A percentile compares a stretch with the other conserved stretches of the same genome.
phyloP scores from a whole-genome alignment of 37 sponge, comb jelly and placozoan species.

The Crambe crambe region DNA sequence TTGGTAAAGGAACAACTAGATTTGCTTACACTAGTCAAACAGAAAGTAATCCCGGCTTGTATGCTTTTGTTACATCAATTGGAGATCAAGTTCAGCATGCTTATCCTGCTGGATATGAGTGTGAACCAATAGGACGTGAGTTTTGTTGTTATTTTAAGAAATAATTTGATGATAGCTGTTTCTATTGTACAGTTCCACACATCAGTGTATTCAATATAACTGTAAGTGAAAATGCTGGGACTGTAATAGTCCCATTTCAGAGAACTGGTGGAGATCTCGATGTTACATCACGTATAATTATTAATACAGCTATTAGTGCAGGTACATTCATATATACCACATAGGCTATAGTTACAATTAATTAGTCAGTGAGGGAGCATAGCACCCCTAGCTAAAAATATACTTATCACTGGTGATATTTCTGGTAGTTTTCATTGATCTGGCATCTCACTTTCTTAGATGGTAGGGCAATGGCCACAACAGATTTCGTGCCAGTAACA shows the following conservation, averaged over 20 bases:
- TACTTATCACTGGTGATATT: too few species aligned
- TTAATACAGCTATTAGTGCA: background rate
- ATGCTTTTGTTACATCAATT: slow-evolving; percentile 22
- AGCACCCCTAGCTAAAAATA: too few species aligned
- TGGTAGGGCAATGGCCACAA: background rate
- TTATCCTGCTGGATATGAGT: slow-evolving; percentile 36
- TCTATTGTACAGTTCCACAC: background rate
- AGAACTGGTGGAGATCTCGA: slow-evolving; percentile 1
- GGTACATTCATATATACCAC: background rate
- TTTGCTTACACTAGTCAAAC: background rate
- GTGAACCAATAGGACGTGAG: slow-evolving; percentile 18
- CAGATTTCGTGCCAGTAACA: background rate
- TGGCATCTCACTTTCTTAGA: background rate
- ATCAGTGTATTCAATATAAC: background rate
- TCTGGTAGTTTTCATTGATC: too few species aligned
- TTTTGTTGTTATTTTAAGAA: background rate
- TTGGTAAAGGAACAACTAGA: background rate
- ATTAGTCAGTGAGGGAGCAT: too few species aligned
- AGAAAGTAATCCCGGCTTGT: slow-evolving; percentile 18
- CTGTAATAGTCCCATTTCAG: background rate
- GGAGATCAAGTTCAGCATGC: slow-evolving; percentile 21
- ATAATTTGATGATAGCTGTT: slow-evolving; percentile 8
- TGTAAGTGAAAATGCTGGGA: slow-evolving; percentile 27
- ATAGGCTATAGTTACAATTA: too few species aligned
- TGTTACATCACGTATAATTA: background rate